Base-by-base conservation (phyloP, 2,113 vertebrate genomes). In the Urocolius indicus region DNA sequence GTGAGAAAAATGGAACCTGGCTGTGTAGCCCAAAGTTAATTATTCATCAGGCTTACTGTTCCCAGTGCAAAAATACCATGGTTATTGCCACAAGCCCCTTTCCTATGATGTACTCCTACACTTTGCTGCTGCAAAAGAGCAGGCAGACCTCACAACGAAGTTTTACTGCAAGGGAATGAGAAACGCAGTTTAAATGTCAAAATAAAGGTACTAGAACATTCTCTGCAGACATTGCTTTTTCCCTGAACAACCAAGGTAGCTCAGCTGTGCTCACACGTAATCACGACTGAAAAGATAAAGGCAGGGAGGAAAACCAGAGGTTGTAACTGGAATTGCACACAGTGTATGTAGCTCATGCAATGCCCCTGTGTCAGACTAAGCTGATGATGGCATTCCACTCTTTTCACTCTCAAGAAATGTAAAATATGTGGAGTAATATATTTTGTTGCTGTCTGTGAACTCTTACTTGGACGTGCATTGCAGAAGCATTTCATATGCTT, bases 1-100 rank as follows among this genome's bases (percentile, higher is more conserved):
- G 55, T 55, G 82, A 88, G 88, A 65, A 92, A 95, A 85, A 92
- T 65, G 52, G 65, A 78, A 24, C 12, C 59, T 90, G 45, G 38
- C 68, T 81, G n/a, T 90, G 68, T 57, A 87, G 63, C 52, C 34
- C 71, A 41, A 77, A 90, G 87, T 93, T 96, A 95, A 93, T 97
- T 92, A 94, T 94, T 93, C 27, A 61, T 94, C 57, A 84, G 59
- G 34, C 52, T 91, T 93, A 63, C 72, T 63, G 21, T 84, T 92
- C 61, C 41, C 86, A 36, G 57, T 79, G 82, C 12, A 93, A 89
- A 96, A 95, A 84, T 86, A 55, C 34, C 5, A 1, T 57, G 24
- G 27, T 45, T 71, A 65, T 80, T 95, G 92, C 68, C 75, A 93
- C 75, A 83, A 93, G 20, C 93, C 72, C 65, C 71, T 75, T 92